Evolutionary conservation across 2,113 vertebrate genomes (phyloP), one percentile per base, ranked within the genome.

Genomic region (Pelodiscus sinensis): DNA sequence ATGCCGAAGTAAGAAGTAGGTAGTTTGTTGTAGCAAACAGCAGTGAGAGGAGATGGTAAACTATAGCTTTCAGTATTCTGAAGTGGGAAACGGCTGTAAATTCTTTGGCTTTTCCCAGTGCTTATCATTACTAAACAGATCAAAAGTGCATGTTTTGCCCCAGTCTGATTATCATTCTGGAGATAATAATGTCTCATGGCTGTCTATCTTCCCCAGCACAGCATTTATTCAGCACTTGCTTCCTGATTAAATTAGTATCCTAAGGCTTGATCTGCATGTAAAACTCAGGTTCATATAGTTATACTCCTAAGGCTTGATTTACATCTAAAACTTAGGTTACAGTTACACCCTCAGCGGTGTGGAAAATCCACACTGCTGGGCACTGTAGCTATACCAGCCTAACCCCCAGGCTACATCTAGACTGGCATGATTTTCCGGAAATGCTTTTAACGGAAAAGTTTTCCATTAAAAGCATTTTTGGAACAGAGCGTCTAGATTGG

Each of bases 141-240:
- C 86, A 90, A 94, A 95, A 86, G 82, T 95, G 73, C 60, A 57
- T 90, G 90, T 57, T 81, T 60, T 87, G 38, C 57, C 27, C n/a
- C n/a, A 35, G 1, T 15, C 55, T 85, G 57, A 44, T 79, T 92
- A 31, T 75, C 9, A 0, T 78, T 2, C 44, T 75, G 18, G 68
- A 88, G 57, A 84, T 27, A 89, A 44, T 44, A 44, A 44, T 44
- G 44, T 44, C 44, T 44, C 44, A 44, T 44, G 44, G 44, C 44
- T 44, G 44, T 44, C 44, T 44, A 44, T 44, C 44, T 44, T 44
- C 44, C 44, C 44, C 21, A 82, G 11, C 0, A 4, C 54, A 0
- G 0, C 71, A 83, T 14, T 2, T 18, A 6, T 55, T 16, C 65
- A 87, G 54, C 52, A 19, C 22, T 77, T 77, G 22, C 22, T 50